These are phyloP conservation scores for Euclidia mi DNA, from an alignment of 2,888 invertebrate genomes.

Conservation along the genomic window DNA sequence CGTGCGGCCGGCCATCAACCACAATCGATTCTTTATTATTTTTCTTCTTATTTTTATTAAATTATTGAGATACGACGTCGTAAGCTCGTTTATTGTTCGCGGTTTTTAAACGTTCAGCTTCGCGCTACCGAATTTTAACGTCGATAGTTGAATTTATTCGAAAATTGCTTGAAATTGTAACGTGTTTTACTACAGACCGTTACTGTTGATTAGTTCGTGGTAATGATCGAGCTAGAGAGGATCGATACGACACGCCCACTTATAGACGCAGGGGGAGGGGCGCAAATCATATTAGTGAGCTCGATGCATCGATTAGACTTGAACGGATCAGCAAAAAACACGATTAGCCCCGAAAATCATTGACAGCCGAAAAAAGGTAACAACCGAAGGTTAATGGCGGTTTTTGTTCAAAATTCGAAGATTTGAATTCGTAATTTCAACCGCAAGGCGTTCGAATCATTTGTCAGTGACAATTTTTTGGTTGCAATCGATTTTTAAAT, in stretches of 20 bases:
- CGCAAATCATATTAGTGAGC: slow-evolving; percentile 87
- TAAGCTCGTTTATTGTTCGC: slow-evolving; percentile 64
- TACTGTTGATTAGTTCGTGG: slow-evolving; percentile 54
- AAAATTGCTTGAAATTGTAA: slow-evolving; percentile 3
- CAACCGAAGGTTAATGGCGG: slow-evolving; percentile 86
- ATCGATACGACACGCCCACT: slow-evolving; percentile 87
- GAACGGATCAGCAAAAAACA: slow-evolving; percentile 85
- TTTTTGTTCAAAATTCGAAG: slow-evolving; percentile 88
- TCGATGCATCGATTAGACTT: slow-evolving; percentile 87
- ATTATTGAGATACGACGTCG: slow-evolving; percentile 77
- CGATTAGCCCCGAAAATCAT: slow-evolving; percentile 88
- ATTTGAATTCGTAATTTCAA: slow-evolving; percentile 90
- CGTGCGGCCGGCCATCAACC: slow-evolving; percentile 83
- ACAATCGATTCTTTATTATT: slow-evolving; percentile 86
- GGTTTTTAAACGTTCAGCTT: slow-evolving; percentile 56
- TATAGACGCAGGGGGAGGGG: slow-evolving; percentile 82
- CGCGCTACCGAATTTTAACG: slow-evolving; percentile 53
- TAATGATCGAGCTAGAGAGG: slow-evolving; percentile 75
- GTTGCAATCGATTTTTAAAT: slow-evolving; percentile 90
- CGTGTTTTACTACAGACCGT: slow-evolving; percentile 12
- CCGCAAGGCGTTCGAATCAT: slow-evolving; percentile 89
- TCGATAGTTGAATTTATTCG: slow-evolving; percentile 10
- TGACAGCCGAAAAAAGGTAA: slow-evolving; percentile 87
- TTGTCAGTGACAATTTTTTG: slow-evolving; percentile 90
- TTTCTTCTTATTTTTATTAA: slow-evolving; percentile 80